Evolutionary conservation across 1,140 invertebrate genomes (phyloP).

Genomic region (Palaemon carinicauda): DNA sequence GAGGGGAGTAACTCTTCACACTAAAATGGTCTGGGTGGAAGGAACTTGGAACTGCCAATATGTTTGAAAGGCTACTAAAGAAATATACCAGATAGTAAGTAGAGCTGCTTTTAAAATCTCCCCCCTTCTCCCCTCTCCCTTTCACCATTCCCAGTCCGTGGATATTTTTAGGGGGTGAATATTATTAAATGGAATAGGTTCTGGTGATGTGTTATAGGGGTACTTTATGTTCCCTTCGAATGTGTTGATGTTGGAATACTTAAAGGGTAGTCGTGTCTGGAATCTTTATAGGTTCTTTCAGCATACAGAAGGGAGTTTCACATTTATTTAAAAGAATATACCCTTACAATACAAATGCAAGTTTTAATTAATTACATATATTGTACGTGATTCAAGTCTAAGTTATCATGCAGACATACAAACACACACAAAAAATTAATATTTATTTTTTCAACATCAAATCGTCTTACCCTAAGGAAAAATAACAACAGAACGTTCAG

Average conservation of each 20-base stretch:
- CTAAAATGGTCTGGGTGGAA: not conserved
- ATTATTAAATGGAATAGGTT: not conserved
- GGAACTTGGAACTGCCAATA: conserved; percentile 40
- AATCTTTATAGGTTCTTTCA: no score
- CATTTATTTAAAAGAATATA: not conserved
- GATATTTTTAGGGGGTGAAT: not conserved
- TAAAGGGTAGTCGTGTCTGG: no score
- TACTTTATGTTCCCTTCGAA: no score
- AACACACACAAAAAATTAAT: no score
- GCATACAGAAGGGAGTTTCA: not conserved
- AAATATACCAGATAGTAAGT: conserved; percentile 40
- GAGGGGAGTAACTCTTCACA: not conserved
- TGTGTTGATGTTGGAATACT: no score
- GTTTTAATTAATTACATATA: not conserved
- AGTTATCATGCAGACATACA: no score
- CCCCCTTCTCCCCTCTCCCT: not conserved
- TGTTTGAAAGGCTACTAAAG: conserved; percentile 45
- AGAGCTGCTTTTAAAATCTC: conserved; percentile 31
- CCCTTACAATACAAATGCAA: not conserved
- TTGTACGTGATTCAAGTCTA: no score
- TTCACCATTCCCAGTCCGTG: not conserved
- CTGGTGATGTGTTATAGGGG: no score
- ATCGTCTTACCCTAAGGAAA: no score
- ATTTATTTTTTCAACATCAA: no score
- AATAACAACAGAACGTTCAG: no score